Base-by-base conservation (phyloP, 2,113 vertebrate genomes). In the Leiothrix lutea region DNA sequence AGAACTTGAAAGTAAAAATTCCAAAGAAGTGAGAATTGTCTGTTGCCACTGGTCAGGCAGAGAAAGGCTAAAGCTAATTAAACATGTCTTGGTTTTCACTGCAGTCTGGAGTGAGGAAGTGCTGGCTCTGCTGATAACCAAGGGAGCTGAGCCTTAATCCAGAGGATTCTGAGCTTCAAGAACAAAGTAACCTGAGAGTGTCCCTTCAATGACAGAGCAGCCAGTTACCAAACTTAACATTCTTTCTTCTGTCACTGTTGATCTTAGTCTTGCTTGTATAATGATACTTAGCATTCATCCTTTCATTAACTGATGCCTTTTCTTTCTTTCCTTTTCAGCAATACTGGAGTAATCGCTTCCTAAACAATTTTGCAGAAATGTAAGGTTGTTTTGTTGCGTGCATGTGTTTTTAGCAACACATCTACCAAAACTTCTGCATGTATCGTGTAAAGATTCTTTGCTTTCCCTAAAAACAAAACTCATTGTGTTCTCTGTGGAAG, bases 361-460 rank as follows among this genome's bases (percentile, higher is more conserved):
- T 98, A 98, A 98, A 96, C 97, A 98, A 98, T 98, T 98, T 97
- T 98, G 98, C 98, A 99, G 98, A 98, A 97, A 98, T 98, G 98
- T 98, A 98, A 98, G 98, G 98, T 99, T 98, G 97, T 98, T 99
- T 98, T 97, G 97, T 98, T 98, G 98, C 98, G 98, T 99, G 99
- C 98, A 99, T 99, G 99, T 98, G 98, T 99, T 98, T 98, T 98
- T 98, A 98, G 98, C 98, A 98, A 98, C 98, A 98, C 98, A 98
- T 98, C 98, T 98, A 94, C 98, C 98, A 98, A 98, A 98, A 98
- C 98, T 98, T 98, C 98, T 99, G 99, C 98, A 99, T 99, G 99
- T 98, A 97, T 98, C 98, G 97, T 98, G 97, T 97, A 97, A 90
- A 95, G 96, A 60, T 92, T 93, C 98, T 91, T 78, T 94, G 94